Conservation (phyloP, 2,113 vertebrate genomes). For the Actenoides hombroni region DNA sequence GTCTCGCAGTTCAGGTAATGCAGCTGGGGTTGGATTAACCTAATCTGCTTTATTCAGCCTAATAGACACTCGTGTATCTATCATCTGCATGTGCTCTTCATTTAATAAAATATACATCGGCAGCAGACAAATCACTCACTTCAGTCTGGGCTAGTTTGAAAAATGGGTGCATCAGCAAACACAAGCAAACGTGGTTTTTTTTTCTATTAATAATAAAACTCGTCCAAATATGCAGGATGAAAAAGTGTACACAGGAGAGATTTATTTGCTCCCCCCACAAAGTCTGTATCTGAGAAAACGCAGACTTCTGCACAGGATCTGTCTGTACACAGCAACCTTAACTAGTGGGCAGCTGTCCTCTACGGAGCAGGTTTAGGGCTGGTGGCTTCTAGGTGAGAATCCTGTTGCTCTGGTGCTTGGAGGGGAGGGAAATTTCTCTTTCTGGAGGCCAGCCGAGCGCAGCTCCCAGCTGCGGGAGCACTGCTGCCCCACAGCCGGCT, state of each 20-base stretch:
- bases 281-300: neutral
- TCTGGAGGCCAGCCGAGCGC: accelerated
- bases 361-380: accelerated
- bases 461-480: neutral
- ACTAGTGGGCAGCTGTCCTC: neutral
- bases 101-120: neutral
- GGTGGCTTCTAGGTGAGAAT: neutral
- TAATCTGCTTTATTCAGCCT: neutral
- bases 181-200: neutral
- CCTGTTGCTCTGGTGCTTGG: neutral
- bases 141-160: neutral
- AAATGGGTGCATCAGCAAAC: neutral
- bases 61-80: neutral
- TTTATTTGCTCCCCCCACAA: too few species aligned
- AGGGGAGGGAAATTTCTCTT: neutral
- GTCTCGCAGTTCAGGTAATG: neutral
- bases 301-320: neutral
- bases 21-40: neutral
- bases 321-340: too few species aligned
- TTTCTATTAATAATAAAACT: neutral
- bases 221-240: neutral
- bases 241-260: neutral
- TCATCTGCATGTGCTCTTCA: neutral
- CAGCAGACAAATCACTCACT: neutral
- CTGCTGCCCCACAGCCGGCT: neutral